A percentile compares a stretch with the other conserved stretches of the same genome.
Evolutionary conservation across 2,888 invertebrate species (phyloP).

Genomic region (Oasisia sp.): DNA sequence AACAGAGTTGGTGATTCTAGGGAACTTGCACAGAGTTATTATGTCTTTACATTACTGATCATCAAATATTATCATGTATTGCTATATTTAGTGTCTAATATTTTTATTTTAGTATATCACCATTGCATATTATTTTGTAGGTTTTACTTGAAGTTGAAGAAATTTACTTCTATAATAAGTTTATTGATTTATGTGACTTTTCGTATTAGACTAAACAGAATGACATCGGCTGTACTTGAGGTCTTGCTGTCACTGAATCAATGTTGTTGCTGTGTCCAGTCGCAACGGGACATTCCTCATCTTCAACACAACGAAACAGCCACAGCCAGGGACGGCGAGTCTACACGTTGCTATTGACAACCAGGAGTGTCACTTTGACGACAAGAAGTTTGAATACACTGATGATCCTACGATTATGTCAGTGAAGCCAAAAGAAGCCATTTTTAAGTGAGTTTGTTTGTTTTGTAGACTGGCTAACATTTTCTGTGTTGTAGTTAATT

Average conservation of each 20-base stretch:
- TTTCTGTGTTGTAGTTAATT: neutral
- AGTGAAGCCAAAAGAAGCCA: neutral
- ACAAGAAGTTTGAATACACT: constrained; percentile 4
- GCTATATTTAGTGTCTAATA: neutral
- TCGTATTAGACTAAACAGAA: neutral
- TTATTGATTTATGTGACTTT: neutral
- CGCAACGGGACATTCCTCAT: neutral
- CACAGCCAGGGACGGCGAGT: neutral
- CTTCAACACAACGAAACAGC: neutral
- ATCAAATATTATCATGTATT: neutral
- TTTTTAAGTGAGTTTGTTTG: neutral
- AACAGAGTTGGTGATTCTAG: no score
- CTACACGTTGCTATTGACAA: neutral
- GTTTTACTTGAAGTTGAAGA: neutral
- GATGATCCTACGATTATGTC: neutral
- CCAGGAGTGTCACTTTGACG: neutral
- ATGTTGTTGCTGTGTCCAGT: neutral
- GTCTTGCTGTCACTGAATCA: neutral
- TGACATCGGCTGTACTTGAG: neutral
- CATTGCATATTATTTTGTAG: neutral
- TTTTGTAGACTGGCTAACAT: no score
- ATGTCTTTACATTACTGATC: no score
- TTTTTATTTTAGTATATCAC: neutral
- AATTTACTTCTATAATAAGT: neutral
- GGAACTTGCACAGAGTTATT: no score